Evolutionary conservation across 1,140 invertebrate genomes (phyloP).

Genomic region (Lamellibrachia luymesi): DNA sequence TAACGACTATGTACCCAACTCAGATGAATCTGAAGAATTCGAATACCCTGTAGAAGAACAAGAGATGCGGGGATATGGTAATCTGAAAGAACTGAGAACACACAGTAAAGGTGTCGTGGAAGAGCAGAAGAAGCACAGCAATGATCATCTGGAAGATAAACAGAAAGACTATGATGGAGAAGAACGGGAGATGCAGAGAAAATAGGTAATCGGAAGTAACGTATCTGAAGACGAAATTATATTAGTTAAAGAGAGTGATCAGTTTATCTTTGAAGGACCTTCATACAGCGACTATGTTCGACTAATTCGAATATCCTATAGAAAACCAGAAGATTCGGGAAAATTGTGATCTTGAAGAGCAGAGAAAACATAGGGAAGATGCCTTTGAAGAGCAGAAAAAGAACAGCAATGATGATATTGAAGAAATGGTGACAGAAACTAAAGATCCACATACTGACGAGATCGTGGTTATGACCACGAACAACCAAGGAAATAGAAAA

Average conservation of each 20-base stretch:
- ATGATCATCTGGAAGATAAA: too few species aligned
- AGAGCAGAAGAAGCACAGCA: too few species aligned
- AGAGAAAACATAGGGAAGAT: background rate
- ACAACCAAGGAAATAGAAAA: background rate
- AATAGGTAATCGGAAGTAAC: too few species aligned
- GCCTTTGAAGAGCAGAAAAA: background rate
- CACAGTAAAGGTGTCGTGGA: background rate
- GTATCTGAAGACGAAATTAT: too few species aligned
- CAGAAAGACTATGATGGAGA: too few species aligned
- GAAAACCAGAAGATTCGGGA: background rate
- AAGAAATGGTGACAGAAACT: background rate
- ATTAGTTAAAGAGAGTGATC: background rate
- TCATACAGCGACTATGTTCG: too few species aligned
- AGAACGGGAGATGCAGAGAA: too few species aligned
- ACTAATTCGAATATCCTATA: too few species aligned
- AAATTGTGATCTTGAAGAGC: background rate
- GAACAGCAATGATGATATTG: background rate
- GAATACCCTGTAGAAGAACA: background rate
- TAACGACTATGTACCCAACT: background rate
- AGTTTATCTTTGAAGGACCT: too few species aligned
- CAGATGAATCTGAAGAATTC: background rate
- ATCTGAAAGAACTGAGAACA: background rate
- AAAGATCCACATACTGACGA: background rate
- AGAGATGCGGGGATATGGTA: background rate
- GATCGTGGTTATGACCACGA: background rate